Conservation (phyloP, 2,888 invertebrate species). For the Ephialtes manifestator region DNA sequence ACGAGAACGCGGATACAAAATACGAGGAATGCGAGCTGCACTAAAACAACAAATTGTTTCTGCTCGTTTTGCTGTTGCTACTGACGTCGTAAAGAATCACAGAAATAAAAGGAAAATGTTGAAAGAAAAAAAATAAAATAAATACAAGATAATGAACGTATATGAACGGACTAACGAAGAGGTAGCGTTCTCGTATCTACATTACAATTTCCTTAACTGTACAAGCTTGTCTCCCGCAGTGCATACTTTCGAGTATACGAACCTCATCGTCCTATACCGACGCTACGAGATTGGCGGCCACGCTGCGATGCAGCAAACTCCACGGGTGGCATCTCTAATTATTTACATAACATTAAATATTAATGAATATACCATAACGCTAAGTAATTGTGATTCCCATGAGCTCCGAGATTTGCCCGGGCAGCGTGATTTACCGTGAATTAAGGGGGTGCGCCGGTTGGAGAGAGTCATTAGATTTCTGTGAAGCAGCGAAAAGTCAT, state of each 20-base stretch:
- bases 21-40: background rate
- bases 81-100: background rate
- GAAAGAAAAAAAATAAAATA: background rate
- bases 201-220: conserved; percentile 54
- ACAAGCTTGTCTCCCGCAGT: conserved; percentile 56
- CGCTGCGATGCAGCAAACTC: conserved; percentile 45
- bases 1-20: conserved; percentile 22
- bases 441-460: conserved; percentile 3
- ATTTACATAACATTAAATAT: conserved; percentile 73
- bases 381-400: conserved; percentile 72
- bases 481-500: conserved; percentile 55
- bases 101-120: conserved; percentile 6
- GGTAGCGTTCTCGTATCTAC: conserved; percentile 17
- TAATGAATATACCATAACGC: conserved; percentile 71
- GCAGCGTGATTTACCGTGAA: conserved; percentile 60
- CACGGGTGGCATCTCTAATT: conserved; percentile 69
- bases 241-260: conserved; percentile 51
- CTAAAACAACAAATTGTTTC: conserved; percentile 32
- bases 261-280: background rate
- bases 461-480: conserved; percentile 47
- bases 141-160: conserved; percentile 22
- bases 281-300: conserved; percentile 46
- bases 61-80: conserved; percentile 1
- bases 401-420: conserved; percentile 46
- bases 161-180: conserved; percentile 50